phyloP scores from a whole-genome alignment of 1,140 invertebrate genomes.

The Tetramorium simillimum region DNA sequence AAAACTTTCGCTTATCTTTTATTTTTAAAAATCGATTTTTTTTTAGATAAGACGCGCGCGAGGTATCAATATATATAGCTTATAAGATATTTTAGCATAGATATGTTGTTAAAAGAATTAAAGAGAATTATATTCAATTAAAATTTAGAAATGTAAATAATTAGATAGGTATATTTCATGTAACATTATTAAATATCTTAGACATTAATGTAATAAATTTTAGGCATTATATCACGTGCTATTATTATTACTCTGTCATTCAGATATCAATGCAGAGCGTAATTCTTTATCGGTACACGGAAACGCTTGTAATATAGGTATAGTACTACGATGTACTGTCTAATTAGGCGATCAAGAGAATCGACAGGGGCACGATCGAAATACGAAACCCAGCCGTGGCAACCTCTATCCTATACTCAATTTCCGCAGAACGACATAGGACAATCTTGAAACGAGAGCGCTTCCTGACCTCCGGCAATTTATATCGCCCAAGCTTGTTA shows the following conservation, averaged over 20 bases:
- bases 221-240: neutral
- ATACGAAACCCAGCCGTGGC: slow-evolving; percentile 48
- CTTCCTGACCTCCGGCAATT: slow-evolving; percentile 56
- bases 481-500: slow-evolving; percentile 55
- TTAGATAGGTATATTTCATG: neutral
- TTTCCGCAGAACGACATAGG: slow-evolving; percentile 34
- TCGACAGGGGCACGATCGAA: slow-evolving; percentile 58
- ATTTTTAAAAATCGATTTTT: neutral
- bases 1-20: neutral
- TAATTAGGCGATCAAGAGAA: slow-evolving; percentile 68
- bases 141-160: too few relatives aligned
- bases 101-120: too few relatives aligned
- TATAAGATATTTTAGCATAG: neutral
- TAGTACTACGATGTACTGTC: slow-evolving; percentile 20
- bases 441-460: slow-evolving; percentile 54
- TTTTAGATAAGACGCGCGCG: neutral
- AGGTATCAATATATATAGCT: neutral
- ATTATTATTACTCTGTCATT: neutral
- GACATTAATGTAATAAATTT: neutral
- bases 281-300: neutral
- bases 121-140: too few relatives aligned
- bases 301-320: slow-evolving; percentile 1
- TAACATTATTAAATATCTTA: slow-evolving; percentile 7
- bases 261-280: neutral
- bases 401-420: slow-evolving; percentile 48